Conservation (phyloP, 1,140 invertebrate genomes). For the Phenacoccus solenopsis region DNA sequence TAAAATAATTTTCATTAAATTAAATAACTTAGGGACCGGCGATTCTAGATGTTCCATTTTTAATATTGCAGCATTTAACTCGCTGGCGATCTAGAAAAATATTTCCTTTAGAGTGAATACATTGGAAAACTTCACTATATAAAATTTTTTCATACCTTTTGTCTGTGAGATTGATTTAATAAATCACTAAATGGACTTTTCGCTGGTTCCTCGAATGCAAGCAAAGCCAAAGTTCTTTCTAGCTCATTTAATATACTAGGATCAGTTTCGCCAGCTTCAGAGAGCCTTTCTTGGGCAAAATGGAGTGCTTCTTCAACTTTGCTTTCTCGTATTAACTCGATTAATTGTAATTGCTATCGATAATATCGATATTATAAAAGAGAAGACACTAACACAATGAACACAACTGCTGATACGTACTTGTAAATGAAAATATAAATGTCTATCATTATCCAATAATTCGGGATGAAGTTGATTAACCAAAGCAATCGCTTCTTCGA, state of each 20-base stretch:
- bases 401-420: constrained; percentile 36
- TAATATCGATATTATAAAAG: constrained; percentile 20
- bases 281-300: constrained; percentile 85
- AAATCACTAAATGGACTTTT: constrained; percentile 90
- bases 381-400: not conserved
- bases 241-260: constrained; percentile 59
- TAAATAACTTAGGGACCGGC: constrained; percentile 79
- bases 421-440: constrained; percentile 91
- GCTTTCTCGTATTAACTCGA: constrained; percentile 81
- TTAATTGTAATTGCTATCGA: constrained; percentile 78
- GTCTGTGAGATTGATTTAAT: constrained; percentile 78
- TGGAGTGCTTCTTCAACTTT: constrained; percentile 89
- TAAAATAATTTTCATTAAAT: constrained; percentile 78
- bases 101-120: no score
- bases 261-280: constrained; percentile 81
- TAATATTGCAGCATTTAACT: constrained; percentile 90
- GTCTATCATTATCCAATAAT: constrained; percentile 85
- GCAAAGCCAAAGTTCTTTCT: constrained; percentile 77
- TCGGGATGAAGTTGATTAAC: constrained; percentile 93
- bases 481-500: constrained; percentile 83
- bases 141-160: constrained; percentile 53
- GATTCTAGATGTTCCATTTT: constrained; percentile 80
- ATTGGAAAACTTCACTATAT: not conserved
- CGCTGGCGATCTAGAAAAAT: constrained; percentile 76
- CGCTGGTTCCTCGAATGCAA: constrained; percentile 94